Conservation (phyloP, 2,113 vertebrate genomes). For the Mustelus asterias region DNA sequence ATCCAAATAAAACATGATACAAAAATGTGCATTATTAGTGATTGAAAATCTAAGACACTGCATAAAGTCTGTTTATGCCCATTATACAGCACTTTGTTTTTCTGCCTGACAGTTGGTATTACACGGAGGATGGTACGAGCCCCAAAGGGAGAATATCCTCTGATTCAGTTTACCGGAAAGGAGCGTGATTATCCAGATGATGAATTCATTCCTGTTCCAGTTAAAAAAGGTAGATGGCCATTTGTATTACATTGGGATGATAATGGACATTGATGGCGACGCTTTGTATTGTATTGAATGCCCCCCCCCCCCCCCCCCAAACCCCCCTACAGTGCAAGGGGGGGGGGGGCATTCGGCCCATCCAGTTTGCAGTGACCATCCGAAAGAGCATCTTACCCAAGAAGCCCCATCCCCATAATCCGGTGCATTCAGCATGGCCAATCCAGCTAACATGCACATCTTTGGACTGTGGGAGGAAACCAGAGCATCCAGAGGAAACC, state of each 20-base stretch:
- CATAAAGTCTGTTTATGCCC: background rate
- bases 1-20: background rate
- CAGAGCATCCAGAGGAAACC: too few species aligned
- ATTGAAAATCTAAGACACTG: background rate
- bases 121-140: conserved; percentile 74
- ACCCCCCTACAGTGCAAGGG: too few species aligned
- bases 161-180: conserved; percentile 69
- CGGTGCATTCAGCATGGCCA: too few species aligned
- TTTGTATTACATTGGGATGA: background rate
- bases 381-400: too few species aligned
- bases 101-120: conserved; percentile 65
- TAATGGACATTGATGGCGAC: background rate
- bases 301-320: too few species aligned
- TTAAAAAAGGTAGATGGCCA: conserved; percentile 72
- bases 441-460: too few species aligned
- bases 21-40: background rate
- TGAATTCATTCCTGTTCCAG: conserved; percentile 67
- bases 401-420: too few species aligned
- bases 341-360: too few species aligned
- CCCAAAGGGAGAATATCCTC: conserved; percentile 52
- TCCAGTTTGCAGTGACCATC: too few species aligned
- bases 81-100: background rate
- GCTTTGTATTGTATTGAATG: background rate
- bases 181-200: conserved; percentile 58
- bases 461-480: too few species aligned